Evolutionary conservation across 2,113 vertebrate genomes (phyloP), one percentile per base, ranked within the genome.

Genomic region (Scomber colias): DNA sequence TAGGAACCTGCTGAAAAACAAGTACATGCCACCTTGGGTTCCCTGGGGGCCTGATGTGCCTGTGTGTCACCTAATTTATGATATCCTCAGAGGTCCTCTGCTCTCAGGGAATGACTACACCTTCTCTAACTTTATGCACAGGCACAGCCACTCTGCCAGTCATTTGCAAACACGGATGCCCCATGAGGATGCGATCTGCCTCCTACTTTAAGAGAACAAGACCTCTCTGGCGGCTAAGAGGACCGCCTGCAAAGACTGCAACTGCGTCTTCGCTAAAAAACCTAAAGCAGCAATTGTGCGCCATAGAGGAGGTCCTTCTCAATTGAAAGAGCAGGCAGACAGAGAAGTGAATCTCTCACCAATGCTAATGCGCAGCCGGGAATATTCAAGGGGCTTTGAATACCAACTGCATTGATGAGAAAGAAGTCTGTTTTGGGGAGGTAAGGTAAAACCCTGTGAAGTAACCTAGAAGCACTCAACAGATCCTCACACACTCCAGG

Each of bases 131-230:
- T 88, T 81, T 66, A 85, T 86, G 83, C 83, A 71, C 60, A 56
- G 80, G 74, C 75, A 79, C 84, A 82, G 79, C 69, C 75, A 55
- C 83, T 46, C 74, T 62, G 82, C 73, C 71, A 82, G 80, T 92
- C 89, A 84, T 93, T 92, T 92, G 90, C 81, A 93, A 94, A 94
- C 89, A 92, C 35, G 14, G 51, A 77, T 21, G 61, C 80, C 91
- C 84, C 86, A 48, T 48, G 84, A 87, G 89, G 66, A 84, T 24
- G 63, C 59, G 77, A 79, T 74, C 60, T 73, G 78, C 81, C 17
- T 79, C 61, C 82, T 76, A 27, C 87, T 84, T 77, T 59, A 76
- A 72, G 59, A 21, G 78, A 86, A 84, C 49, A 68, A 84, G 78
- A 64, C 63, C 76, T 74, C 64, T 77, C 71, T 57, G 82, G 53